These are phyloP conservation scores for Dermatophagoides farinae DNA, from an alignment of 1,140 invertebrate species.

Conservation along the genomic window DNA sequence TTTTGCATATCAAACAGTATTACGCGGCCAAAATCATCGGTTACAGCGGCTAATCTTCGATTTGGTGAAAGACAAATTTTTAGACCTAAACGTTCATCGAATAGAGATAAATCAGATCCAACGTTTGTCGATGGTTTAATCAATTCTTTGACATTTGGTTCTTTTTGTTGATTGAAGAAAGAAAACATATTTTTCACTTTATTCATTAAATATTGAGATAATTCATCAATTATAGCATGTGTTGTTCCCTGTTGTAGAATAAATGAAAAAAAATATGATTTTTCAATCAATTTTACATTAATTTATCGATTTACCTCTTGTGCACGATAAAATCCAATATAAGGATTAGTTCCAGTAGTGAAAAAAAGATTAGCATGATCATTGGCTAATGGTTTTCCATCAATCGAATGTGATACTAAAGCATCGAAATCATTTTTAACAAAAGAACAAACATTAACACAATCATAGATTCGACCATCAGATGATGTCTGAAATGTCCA, in stretches of 20 bases:
- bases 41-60: constrained; percentile 50
- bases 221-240: constrained; percentile 50
- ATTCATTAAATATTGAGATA: constrained; percentile 65
- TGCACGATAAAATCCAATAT: constrained; percentile 66
- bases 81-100: constrained; percentile 52
- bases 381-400: constrained; percentile 45
- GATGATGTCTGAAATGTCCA: constrained; percentile 53
- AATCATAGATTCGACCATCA: constrained; percentile 41
- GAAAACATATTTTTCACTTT: constrained; percentile 42
- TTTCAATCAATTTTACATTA: not conserved
- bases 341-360: constrained; percentile 58
- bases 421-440: constrained; percentile 65
- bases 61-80: constrained; percentile 53
- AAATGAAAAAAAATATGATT: constrained; percentile 12
- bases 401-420: constrained; percentile 52
- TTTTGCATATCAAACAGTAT: constrained; percentile 55
- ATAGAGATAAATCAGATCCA: constrained; percentile 46
- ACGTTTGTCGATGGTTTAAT: constrained; percentile 32
- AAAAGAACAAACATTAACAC: constrained; percentile 39
- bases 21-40: constrained; percentile 67
- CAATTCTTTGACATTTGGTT: constrained; percentile 26
- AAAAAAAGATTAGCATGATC: constrained; percentile 54
- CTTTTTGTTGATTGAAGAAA: constrained; percentile 15
- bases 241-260: constrained; percentile 35
- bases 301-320: constrained; percentile 3